Evolutionary conservation across 1,140 invertebrate genomes (phyloP), one percentile per base, ranked within the genome.

Genomic region (Venustaconcha ellipsiformis): DNA sequence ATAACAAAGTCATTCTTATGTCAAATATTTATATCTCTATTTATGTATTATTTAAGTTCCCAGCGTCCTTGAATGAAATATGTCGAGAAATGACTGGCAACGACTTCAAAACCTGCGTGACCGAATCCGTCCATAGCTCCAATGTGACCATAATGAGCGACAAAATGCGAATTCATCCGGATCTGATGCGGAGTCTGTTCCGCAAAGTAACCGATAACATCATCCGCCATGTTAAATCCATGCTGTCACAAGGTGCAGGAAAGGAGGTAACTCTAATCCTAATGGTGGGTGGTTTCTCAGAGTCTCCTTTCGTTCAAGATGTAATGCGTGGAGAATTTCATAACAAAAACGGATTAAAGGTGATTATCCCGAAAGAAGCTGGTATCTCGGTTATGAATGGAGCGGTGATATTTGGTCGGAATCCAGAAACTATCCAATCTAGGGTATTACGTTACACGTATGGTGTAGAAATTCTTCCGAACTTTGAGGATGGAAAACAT

Each of bases 201-300:
- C n/a, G 56, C 55, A 63, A 72, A 14, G 20, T 63, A 18, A 23
- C 57, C 13, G n/a, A 65, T 4, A 37, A 72, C n/a, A 65, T 23
- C 18, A 66, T 65, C 8, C 17, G 20, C 55, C 37, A 59, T 13
- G 23, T 72, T 20, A 37, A 72, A 4, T n/a, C 11, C n/a, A 48
- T 18, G 13, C 26, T 73, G 11, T 3, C 4, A 26, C 20, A 57
- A 56, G 23, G 12, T 15, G 67, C 57, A 8, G 26, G n/a, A 23
- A 15, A 15, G 13, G 48, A 66, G n/a, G 13, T 65, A 5, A 57
- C 30, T 14, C n/a, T 65, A 15, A 66, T 73, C 15, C 18, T 73
- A 55, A 67, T 73, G 72, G 72, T 67, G 1, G 74, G 74, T 5
- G 74, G 74, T 26, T 76, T 70, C 67, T 76, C 74, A n/a, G 67